These are phyloP conservation scores for Eilema depressum DNA, from an alignment of 2,888 invertebrate species.

Conservation along the genomic window DNA sequence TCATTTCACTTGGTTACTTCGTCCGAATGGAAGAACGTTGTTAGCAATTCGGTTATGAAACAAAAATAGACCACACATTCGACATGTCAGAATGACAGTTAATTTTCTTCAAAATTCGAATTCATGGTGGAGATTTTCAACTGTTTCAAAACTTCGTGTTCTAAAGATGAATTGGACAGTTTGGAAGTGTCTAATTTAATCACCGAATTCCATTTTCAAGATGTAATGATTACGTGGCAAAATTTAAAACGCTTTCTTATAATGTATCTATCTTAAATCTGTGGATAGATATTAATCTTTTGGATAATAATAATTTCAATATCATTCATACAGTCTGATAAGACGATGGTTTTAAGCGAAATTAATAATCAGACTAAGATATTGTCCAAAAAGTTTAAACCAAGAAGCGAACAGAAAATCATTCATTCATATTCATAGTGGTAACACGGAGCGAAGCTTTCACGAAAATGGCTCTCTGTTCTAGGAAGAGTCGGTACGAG, in stretches of 20 bases:
- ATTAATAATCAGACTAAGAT: constrained; percentile 49
- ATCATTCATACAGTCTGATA: background rate
- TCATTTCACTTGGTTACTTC: constrained; percentile 73
- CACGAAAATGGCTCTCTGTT: constrained; percentile 82
- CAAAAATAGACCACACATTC: constrained; percentile 36
- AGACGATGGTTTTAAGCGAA: constrained; percentile 18
- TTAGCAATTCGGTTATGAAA: constrained; percentile 43
- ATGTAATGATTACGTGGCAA: background rate
- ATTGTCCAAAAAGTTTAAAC: constrained; percentile 72
- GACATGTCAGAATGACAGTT: constrained; percentile 35
- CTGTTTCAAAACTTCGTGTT: background rate
- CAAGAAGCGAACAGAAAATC: constrained; percentile 80
- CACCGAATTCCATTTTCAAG: background rate
- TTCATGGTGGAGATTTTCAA: background rate
- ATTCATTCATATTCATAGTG: constrained; percentile 85
- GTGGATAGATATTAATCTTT: background rate
- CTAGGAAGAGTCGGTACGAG: constrained; percentile 80
- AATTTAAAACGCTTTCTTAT: background rate
- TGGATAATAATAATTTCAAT: background rate
- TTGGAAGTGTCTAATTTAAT: background rate
- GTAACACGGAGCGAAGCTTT: constrained; percentile 76
- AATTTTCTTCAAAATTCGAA: constrained; percentile 25
- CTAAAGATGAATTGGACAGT: background rate
- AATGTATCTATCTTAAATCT: background rate
- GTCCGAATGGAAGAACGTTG: constrained; percentile 61